A percentile compares a stretch with the other conserved stretches of the same genome.
Conservation (phyloP, 2,113 vertebrate genomes). For the Petroica traversi region DNA sequence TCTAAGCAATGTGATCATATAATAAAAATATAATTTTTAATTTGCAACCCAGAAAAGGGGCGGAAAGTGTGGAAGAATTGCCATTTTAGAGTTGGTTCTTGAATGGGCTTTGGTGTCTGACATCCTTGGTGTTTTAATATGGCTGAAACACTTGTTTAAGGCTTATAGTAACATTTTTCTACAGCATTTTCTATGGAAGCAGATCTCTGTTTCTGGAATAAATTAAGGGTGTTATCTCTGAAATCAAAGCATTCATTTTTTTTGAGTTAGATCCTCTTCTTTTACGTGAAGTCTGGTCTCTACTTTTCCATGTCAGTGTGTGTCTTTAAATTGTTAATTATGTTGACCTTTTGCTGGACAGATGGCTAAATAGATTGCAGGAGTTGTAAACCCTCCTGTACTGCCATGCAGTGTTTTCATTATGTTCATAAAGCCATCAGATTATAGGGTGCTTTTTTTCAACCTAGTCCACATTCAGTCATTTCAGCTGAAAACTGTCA, state of each 20-base stretch:
- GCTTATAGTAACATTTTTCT: not conserved
- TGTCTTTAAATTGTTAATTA: slow-evolving; percentile 1
- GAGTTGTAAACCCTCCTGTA: not conserved
- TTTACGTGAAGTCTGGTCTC: not conserved
- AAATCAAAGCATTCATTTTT: not conserved
- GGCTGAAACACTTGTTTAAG: not conserved
- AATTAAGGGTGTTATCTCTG: not conserved
- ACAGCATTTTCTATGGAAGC: not conserved
- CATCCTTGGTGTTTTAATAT: not conserved
- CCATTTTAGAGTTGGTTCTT: not conserved
- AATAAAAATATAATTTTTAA: not conserved
- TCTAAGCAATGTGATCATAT: not conserved
- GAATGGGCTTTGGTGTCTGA: not conserved
- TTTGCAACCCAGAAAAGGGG: not conserved
- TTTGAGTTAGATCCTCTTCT: not conserved
- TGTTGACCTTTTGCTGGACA: not conserved
- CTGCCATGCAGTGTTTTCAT: not conserved
- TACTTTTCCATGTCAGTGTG: not conserved
- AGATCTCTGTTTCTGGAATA: not conserved
- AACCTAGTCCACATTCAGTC: not conserved
- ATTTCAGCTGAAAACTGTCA: not conserved
- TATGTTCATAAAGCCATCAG: not conserved
- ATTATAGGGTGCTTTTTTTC: not conserved
- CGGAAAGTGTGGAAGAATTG: not conserved
- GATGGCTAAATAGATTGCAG: not conserved